Evolutionary conservation across 1,140 invertebrate genomes (phyloP), one percentile per base, ranked within the genome.

Genomic region (Lasaia peninsularis): DNA sequence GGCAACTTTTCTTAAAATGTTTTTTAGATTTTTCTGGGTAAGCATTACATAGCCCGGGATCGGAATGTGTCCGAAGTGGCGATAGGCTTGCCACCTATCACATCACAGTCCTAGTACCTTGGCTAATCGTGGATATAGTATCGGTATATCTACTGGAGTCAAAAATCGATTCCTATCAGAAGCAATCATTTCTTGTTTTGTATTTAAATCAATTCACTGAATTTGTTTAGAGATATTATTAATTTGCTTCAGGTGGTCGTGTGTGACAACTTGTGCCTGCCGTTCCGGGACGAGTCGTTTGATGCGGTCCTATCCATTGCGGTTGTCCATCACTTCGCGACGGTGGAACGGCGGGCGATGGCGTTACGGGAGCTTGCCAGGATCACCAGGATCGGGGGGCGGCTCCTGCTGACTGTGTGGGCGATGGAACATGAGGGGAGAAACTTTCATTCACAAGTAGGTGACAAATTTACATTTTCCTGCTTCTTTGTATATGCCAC

Each of bases 401-500:
- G 94, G 52, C 91, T 98, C n/a, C 93, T 99, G 62, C 96, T 99
- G 60, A 97, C 96, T 11, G 97, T 98, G 0, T 99, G 98, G 98
- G 96, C 98, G 10, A 96, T 98, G 94, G 98, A 99, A 86, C 97
- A 99, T 75, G 93, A 94, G 54, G 95, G 97, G 75, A 89, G 96
- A 66, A 96, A 95, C 63, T 92, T 92, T 40, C 91, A 92, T 71
- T 92, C 91, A 10, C 91, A 92, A 89, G 93, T 94, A 65, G 55
- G n/a, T n/a, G n/a, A 40, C 16, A 0, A 32, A 16, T 50, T 35
- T 14, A 2, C 33, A 16, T 12, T 9, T 16, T 40, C 1, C n/a
- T n/a, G n/a, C n/a, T n/a, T n/a, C n/a, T n/a, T n/a, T n/a, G n/a
- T n/a, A n/a, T n/a, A n/a, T n/a, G n/a, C n/a, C n/a, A n/a, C n/a